Base-by-base conservation (phyloP, 2,888 invertebrate species). In the Dermolepida albohirtum region DNA sequence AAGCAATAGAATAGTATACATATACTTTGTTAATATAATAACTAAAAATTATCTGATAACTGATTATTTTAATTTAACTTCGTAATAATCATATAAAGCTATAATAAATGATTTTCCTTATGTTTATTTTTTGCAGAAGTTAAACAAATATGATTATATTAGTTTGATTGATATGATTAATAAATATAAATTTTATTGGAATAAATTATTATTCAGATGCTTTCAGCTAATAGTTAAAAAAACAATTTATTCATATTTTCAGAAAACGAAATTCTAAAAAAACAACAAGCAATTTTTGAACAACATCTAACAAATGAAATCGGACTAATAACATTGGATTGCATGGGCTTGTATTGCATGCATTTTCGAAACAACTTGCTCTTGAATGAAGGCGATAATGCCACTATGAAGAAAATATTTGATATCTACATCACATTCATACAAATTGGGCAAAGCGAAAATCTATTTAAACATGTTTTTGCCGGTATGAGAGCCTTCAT, bases 401-500 rank as follows among this genome's bases (percentile, higher is more conserved):
- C 89, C 1, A 87, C 94, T 17, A 92, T 96, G 84, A 90, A 90
- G 41, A 90, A 92, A 74, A 87, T 97, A 17, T 93, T 96, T 54
- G 91, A 92, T 71, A 91, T 97, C 41, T 95, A 96, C 80, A 83
- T 97, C 63, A 89, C 91, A n/a, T 91, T 96, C 75, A 86, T 97
- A 63, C 93, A 94, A 83, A 88, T 92, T 47, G 94, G 95, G 1
- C 97, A 97, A 80, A 96, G 97, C 51, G 97, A 98, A 82, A 90
- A 89, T 2, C 85, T 98, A 51, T 92, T 96, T 74, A 92, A 92
- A 76, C 97, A 98, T 78, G 90, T 96, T 16, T 97, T 98, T 82
- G 96, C 96, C 1, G 93, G 96, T 0, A 84, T 98, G 55, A 87
- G 97, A 72, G 93, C 95, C 0, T 97, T 97, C 79, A 93, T 98